A percentile compares a stretch with the other conserved stretches of the same genome.
Conservation (phyloP, 53 echinoderm and acorn worm genomes). For the Echinometra lucunter region DNA sequence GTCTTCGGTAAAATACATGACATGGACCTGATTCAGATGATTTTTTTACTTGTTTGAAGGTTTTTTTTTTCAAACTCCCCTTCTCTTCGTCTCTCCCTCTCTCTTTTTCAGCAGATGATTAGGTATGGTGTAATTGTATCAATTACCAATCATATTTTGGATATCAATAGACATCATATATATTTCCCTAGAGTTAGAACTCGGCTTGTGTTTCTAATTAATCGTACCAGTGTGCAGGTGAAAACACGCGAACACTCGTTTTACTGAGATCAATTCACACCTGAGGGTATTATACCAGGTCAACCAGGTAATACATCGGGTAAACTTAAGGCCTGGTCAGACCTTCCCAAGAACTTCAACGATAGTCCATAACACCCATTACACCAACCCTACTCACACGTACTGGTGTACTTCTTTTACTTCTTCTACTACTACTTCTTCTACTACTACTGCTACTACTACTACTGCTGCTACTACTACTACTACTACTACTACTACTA, state of each 20-base stretch:
- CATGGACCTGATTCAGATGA: neutral
- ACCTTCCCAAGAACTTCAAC: no score
- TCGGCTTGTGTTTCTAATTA: constrained; percentile 42
- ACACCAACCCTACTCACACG: neutral
- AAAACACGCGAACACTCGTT: neutral
- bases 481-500: constrained; percentile 42
- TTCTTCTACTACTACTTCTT: neutral
- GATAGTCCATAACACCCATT: neutral
- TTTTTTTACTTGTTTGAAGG: neutral
- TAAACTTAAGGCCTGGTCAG: neutral
- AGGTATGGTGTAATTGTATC: neutral
- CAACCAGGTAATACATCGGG: neutral
- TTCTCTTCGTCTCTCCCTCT: neutral
- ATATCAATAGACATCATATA: neutral
- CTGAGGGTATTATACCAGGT: neutral
- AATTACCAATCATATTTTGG: constrained; percentile 39
- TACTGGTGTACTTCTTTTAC: neutral
- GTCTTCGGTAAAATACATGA: no score
- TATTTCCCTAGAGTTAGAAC: neutral
- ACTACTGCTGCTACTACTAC: constrained; percentile 39
- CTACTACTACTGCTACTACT: constrained; percentile 37
- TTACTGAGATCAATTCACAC: constrained; percentile 15
- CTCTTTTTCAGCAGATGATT: neutral
- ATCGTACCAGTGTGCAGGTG: constrained; percentile 24
- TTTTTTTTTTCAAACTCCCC: neutral